Conservation (phyloP, 2,888 invertebrate genomes). For the Baronia brevicornis region DNA sequence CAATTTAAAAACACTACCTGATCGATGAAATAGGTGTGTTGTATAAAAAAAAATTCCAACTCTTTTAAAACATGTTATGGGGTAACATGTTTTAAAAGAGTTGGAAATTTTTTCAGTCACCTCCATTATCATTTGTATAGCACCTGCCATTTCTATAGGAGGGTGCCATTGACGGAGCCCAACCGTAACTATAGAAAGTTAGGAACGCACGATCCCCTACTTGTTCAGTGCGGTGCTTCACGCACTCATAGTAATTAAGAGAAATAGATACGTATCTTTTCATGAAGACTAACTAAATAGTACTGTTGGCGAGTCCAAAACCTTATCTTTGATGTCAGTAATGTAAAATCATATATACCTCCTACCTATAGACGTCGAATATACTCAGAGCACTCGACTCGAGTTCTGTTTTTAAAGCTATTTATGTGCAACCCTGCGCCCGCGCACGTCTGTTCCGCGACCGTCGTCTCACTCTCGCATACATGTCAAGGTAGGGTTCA, state of each 20-base stretch:
- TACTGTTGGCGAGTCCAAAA: constrained; percentile 22
- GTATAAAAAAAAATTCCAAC: too few relatives aligned
- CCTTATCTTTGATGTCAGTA: constrained; percentile 23
- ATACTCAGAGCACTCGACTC: constrained; percentile 60
- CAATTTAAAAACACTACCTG: too few relatives aligned
- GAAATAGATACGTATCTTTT: constrained; percentile 33
- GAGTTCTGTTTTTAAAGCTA: constrained; percentile 55
- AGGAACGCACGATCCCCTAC: constrained; percentile 32
- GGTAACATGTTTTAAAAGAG: too few relatives aligned
- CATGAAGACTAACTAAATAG: constrained; percentile 26
- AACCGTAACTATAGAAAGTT: constrained; percentile 51
- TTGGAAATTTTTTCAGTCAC: constrained; percentile 5
- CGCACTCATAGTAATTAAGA: constrained; percentile 43
- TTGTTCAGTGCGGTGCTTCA: constrained; percentile 39
- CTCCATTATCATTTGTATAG: constrained; percentile 16
- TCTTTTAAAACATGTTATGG: too few relatives aligned
- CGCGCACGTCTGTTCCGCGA: constrained; percentile 57
- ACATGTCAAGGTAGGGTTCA: constrained; percentile 75
- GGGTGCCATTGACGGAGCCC: constrained; percentile 28
- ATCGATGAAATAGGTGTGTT: too few relatives aligned
- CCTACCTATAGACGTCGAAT: constrained; percentile 30
- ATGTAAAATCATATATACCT: constrained; percentile 19
- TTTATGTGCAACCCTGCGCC: constrained; percentile 67
- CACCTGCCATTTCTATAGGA: constrained; percentile 35
- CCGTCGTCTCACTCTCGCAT: constrained; percentile 59